phyloP scores from a whole-genome alignment of 2,113 vertebrate genomes.

The Albula glossodonta region DNA sequence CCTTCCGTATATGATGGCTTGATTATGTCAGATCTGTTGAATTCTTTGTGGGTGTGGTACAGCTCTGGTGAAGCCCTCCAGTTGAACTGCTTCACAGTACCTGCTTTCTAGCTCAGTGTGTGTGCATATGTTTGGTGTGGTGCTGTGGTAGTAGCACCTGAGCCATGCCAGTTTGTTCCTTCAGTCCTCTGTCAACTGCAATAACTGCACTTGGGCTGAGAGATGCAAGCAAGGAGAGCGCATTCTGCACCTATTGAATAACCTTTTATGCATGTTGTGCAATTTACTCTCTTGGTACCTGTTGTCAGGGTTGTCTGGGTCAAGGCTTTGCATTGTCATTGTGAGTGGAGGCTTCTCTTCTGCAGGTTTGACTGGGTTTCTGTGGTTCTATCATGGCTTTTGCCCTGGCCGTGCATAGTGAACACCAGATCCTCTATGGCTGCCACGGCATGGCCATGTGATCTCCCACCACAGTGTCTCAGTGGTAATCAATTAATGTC shows the following conservation, averaged over 20 bases:
- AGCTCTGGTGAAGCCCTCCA: no score
- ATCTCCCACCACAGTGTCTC: neutral
- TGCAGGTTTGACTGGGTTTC: neutral
- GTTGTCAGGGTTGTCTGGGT: neutral
- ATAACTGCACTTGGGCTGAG: neutral
- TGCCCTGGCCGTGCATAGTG: no score
- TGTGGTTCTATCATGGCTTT: neutral
- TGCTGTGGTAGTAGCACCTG: neutral
- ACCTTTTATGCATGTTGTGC: no score
- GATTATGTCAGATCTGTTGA: no score
- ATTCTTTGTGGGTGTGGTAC: no score
- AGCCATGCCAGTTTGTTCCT: neutral
- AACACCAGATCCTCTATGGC: no score
- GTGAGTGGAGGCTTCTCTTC: neutral
- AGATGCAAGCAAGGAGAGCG: neutral
- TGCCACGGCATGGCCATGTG: neutral
- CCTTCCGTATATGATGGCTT: no score
- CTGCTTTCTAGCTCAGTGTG: neutral
- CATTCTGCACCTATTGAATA: no score
- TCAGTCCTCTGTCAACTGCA: neutral
- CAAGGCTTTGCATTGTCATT: neutral
- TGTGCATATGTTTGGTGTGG: neutral
- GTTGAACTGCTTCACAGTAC: no score
- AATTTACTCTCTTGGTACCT: neutral
- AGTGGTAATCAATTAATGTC: neutral